phyloP scores from a whole-genome alignment of 2,113 vertebrate species.

The Pseudorhombus dupliciocellatus region DNA sequence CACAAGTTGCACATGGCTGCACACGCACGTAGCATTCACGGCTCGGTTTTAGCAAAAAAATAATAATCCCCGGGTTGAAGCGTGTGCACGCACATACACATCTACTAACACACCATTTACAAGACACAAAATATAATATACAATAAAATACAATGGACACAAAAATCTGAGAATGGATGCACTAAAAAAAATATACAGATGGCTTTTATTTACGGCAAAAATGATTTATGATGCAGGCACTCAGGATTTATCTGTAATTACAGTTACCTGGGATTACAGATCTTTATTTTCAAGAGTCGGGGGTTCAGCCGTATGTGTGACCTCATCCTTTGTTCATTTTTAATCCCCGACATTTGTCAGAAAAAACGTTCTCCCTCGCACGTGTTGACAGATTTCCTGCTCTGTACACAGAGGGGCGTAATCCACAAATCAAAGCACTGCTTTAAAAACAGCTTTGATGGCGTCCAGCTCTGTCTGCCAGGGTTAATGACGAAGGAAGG shows the following conservation, averaged over 20 bases:
- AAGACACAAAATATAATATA: too few relatives aligned
- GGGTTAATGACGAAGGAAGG: neutral
- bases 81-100: slow-evolving; percentile 2
- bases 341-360: slow-evolving; percentile 1
- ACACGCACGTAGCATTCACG: slow-evolving; percentile 1
- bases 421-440: slow-evolving; percentile 9
- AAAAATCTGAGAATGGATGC: neutral
- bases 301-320: neutral
- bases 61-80: neutral
- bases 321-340: slow-evolving; percentile 7
- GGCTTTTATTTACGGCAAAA: too few relatives aligned
- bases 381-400: neutral
- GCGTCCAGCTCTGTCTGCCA: neutral
- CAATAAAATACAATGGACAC: too few relatives aligned
- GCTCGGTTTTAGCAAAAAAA: slow-evolving; percentile 34
- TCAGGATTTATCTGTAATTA: neutral
- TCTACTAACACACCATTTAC: neutral
- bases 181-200: neutral
- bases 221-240: neutral
- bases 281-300: neutral
- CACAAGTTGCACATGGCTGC: slow-evolving; percentile 23
- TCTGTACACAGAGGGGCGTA: neutral
- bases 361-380: neutral
- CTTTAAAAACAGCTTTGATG: neutral
- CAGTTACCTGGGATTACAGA: neutral